Evolutionary conservation across 2,797 vertebrate species (phyloP), one percentile per base, ranked within the genome.

Genomic region (Oophaga sylvatica): DNA sequence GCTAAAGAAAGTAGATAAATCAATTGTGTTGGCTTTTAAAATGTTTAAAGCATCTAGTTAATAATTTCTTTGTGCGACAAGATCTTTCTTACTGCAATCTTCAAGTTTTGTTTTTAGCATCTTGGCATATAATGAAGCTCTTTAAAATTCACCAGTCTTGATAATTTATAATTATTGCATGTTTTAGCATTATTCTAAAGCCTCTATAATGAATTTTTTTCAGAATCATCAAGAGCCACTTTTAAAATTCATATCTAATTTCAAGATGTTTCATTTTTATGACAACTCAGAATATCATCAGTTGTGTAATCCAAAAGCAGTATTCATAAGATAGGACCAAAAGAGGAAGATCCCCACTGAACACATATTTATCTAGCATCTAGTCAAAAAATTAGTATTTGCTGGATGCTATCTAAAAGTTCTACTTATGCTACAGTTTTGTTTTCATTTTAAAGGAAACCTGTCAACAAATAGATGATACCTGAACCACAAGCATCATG

Each of bases 1-100:
- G 48, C 85, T 80, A 86, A 59, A 56, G 60, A 86, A 80, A 60
- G 6, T 29, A 87, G 20, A 87, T 81, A 81, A 20, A 87, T 87
- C 79, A 81, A 76, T 57, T 75, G 68, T 56, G 26, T 56, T 4
- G 29, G 48, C 78, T 87, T 81, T 65, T 41, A 78, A 19, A 29
- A 70, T 73, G 77, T 73, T 76, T 80, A 31, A 4, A 70, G 20
- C 41, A 63, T 48, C 68, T 35, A 60, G 48, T 45, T 81, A 87
- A 75, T 87, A 80, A 86, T 86, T 80, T 65, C 19, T 20, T 4
- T 86, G 26, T 7, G n/a, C 75, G 59, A 53, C 67, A 81, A 73
- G 79, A 15, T 56, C 57, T 63, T 75, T 79, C 26, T n/a, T 35
- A 68, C 59, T 67, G n/a, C 29, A 20, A 67, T 68, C 45, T 67